Conservation (phyloP, 2,888 invertebrate genomes). For the Trichopria drosophilae region DNA sequence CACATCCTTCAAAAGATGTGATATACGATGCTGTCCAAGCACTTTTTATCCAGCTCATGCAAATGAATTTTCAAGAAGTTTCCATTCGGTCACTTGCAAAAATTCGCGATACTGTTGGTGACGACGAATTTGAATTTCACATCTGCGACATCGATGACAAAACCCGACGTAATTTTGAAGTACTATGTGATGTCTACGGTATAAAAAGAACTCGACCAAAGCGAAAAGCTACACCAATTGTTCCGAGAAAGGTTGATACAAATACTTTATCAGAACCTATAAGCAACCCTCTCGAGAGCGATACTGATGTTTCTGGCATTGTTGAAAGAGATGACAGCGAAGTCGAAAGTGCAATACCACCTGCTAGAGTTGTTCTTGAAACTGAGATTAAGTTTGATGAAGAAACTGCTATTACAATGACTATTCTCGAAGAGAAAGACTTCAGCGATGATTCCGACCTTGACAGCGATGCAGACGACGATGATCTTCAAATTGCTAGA, state of each 20-base stretch:
- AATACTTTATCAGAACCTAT: too few relatives aligned
- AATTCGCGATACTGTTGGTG: conserved; percentile 70
- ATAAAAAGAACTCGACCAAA: conserved; percentile 31
- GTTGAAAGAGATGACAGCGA: conserved; percentile 47
- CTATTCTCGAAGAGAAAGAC: conserved; percentile 74
- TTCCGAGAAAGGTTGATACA: too few relatives aligned
- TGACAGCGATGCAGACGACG: conserved; percentile 39
- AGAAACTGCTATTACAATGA: conserved; percentile 81
- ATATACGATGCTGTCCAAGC: conserved; percentile 51
- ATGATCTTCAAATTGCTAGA: conserved; percentile 20
- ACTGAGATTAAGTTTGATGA: conserved; percentile 82
- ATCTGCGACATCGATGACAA: conserved; percentile 57
- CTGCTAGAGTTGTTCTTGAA: conserved; percentile 70
- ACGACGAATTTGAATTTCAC: conserved; percentile 66
- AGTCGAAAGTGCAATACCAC: conserved; percentile 37
- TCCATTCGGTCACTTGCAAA: conserved; percentile 71
- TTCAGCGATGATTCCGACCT: conserved; percentile 35
- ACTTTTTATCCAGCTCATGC: conserved; percentile 58
- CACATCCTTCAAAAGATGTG: conserved; percentile 41
- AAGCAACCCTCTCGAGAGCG: conserved; percentile 13
- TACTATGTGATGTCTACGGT: conserved; percentile 67
- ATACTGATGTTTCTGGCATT: conserved; percentile 48
- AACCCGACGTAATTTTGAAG: conserved; percentile 63
- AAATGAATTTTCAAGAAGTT: conserved; percentile 65
- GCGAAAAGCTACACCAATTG: neutral